Evolutionary conservation across 2,113 vertebrate genomes (phyloP), one percentile per base, ranked within the genome.

Genomic region (Phoxinus phoxinus): DNA sequence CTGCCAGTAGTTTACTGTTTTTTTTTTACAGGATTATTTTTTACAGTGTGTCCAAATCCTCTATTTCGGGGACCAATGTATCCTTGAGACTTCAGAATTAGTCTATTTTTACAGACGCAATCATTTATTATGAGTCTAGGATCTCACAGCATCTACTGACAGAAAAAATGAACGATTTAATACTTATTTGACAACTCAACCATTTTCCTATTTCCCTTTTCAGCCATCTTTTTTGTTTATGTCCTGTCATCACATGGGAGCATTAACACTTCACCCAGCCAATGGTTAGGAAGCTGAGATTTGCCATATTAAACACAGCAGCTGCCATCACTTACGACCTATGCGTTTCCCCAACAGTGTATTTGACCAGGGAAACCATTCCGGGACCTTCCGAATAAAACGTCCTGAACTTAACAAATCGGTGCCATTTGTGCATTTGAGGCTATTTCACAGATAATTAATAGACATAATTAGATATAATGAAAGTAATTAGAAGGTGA

Each of bases 361-460:
- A 48, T 35, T 72, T 48, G 59, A 71, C 69, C 77, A 61, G 15
- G 74, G 84, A 86, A 77, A 46, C 71, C 53, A 13, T 83, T 83
- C 87, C 30, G 59, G 84, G 76, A 84, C 73, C 61, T 61, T 79
- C 77, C 72, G 59, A 89, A 84, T 81, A 83, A 88, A 87, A 85
- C 69, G 69, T 53, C 69, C 35, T 41, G 35, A 72, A 41, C 69
- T 41, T 72, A 41, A 41, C 69, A 72, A 72, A 72, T 41, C 19
- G 10, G 81, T 75, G 81, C 90, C 77, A 87, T 89, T 79, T 85
- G 84, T 87, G 61, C 86, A 53, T 80, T 90, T 82, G 88, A 88
- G 92, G 90, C 88, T 84, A 93, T 94, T 95, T 94, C 92, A 94
- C 93, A 95, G 94, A 90, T 93, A 92, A 95, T 94, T 94, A 94